These are phyloP conservation scores for Panzeria rudis DNA, from an alignment of 2,888 invertebrate genomes.

Conservation along the genomic window DNA sequence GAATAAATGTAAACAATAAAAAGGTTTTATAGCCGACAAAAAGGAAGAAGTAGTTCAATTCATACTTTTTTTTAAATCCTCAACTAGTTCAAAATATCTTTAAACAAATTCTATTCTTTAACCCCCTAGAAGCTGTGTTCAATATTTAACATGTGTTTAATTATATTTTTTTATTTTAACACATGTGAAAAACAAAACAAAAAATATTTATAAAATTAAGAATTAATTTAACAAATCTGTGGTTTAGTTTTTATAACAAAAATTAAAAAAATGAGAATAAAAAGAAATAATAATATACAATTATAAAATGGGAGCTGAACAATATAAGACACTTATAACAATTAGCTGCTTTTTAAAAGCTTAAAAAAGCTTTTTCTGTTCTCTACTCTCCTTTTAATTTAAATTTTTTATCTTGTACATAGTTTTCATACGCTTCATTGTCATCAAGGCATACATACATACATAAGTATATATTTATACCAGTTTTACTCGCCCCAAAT, in stretches of 20 bases:
- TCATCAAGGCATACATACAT: too few relatives aligned
- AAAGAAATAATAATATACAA: neutral
- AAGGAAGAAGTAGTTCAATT: constrained; percentile 50
- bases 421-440: constrained; percentile 19
- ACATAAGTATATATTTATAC: too few relatives aligned
- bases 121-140: constrained; percentile 83
- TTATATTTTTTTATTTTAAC: constrained; percentile 49
- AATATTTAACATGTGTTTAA: constrained; percentile 75
- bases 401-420: constrained; percentile 29
- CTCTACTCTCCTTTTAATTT: neutral
- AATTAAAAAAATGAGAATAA: constrained; percentile 31
- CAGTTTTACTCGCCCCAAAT: too few relatives aligned
- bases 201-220: constrained; percentile 57
- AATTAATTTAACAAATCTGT: constrained; percentile 74
- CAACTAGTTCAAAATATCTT: constrained; percentile 59
- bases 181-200: constrained; percentile 47
- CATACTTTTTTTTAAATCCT: constrained; percentile 49
- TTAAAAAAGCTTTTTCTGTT: neutral
- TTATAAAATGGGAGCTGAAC: neutral
- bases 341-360: constrained; percentile 10
- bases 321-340: neutral
- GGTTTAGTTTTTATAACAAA: constrained; percentile 74
- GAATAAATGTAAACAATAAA: constrained; percentile 1
- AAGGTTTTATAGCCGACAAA: constrained; percentile 31
- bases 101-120: constrained; percentile 80